Conservation (phyloP, 2,888 invertebrate species). For the Chromoteleia sp. region DNA sequence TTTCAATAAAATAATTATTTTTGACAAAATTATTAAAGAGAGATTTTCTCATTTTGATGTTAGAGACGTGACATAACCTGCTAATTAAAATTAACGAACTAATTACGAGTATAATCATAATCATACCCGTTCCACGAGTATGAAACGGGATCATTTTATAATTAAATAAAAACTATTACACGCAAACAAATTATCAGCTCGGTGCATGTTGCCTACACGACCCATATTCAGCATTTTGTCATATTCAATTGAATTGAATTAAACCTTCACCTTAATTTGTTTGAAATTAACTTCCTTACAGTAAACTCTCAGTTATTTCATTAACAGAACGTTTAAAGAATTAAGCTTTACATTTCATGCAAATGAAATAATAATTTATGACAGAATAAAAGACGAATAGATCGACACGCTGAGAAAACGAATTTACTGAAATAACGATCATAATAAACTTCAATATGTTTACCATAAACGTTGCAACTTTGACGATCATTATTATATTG, state of each 20-base stretch:
- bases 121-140: neutral
- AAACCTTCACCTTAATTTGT: constrained; percentile 10
- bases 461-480: too few species aligned
- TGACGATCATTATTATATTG: too few species aligned
- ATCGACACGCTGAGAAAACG: too few species aligned
- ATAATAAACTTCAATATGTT: too few species aligned
- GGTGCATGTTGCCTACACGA: neutral
- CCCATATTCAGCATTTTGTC: constrained; percentile 21
- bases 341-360: too few species aligned
- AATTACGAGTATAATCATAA: constrained; percentile 20
- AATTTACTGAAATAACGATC: too few species aligned
- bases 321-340: neutral
- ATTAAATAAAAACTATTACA: constrained; percentile 21
- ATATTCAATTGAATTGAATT: neutral
- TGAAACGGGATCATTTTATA: neutral
- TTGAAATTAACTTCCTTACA: constrained; percentile 5
- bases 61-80: too few species aligned
- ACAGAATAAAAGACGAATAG: too few species aligned
- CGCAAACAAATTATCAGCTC: constrained; percentile 7
- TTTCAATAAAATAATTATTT: too few species aligned
- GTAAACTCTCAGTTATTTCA: neutral
- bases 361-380: too few species aligned
- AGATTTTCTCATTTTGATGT: too few species aligned
- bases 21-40: too few species aligned
- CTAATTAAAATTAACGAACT: constrained; percentile 22